Percentiles rank a stretch among this genome's conserved stretches.
Conservation (phyloP, 2,113 vertebrate species). For the Poicephalus meyeri region DNA sequence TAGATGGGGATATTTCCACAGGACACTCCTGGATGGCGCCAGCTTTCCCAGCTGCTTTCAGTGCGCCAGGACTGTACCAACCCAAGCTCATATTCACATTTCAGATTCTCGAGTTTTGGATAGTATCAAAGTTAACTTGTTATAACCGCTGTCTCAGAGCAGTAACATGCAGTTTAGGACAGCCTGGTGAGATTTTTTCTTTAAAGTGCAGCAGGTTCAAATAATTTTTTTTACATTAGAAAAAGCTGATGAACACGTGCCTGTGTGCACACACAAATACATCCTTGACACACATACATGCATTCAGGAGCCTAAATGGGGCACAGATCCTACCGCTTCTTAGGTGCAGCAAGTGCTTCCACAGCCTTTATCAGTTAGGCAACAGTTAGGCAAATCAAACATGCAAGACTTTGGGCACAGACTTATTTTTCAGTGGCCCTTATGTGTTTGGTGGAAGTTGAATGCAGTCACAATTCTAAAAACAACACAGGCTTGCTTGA, state of each 20-base stretch:
- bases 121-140: not conserved
- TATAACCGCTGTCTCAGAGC: not conserved
- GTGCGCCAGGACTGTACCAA: accelerated
- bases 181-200: not conserved
- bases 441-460: not conserved
- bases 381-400: not conserved
- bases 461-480: not conserved
- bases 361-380: not conserved
- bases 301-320: not conserved
- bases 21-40: not conserved
- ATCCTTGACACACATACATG: not conserved
- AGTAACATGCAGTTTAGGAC: not conserved
- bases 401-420: not conserved
- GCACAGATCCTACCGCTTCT: not conserved
- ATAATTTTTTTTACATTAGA: not conserved
- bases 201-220: not conserved
- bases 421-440: not conserved
- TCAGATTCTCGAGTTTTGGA: not conserved
- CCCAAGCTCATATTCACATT: not conserved
- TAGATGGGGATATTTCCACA: slow-evolving; percentile 62
- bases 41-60: not conserved
- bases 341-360: not conserved
- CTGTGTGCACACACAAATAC: not conserved
- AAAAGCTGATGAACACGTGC: not conserved
- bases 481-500: not conserved